phyloP scores from a whole-genome alignment of 2,797 vertebrate species.

The Crenuchus spilurus region DNA sequence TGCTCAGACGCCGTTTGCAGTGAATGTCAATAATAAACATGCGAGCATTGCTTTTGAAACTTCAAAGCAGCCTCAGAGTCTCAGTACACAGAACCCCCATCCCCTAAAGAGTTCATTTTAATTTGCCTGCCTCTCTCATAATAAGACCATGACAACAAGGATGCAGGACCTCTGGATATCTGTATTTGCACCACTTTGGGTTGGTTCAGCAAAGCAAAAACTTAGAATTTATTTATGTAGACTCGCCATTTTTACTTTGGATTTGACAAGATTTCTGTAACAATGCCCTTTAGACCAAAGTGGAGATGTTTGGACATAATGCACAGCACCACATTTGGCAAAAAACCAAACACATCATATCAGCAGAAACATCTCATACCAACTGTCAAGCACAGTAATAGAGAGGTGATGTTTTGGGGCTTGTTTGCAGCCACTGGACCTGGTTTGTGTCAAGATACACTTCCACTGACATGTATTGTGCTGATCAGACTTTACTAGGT shows the following conservation, averaged over 20 bases:
- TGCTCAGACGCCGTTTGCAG: slow-evolving; percentile 67
- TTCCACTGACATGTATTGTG: too few relatives aligned
- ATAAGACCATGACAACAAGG: slow-evolving; percentile 53
- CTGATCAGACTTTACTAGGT: too few relatives aligned
- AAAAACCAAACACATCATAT: too few relatives aligned
- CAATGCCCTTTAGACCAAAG: too few relatives aligned
- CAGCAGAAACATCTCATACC: too few relatives aligned
- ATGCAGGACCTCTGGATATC: slow-evolving; percentile 43
- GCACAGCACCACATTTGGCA: too few relatives aligned
- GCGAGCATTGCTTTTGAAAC: slow-evolving; percentile 60
- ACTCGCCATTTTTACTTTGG: neutral
- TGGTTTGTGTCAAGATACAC: too few relatives aligned
- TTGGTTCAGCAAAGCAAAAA: slow-evolving; percentile 51
- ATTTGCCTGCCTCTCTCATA: slow-evolving; percentile 55
- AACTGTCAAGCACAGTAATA: too few relatives aligned
- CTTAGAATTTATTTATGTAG: neutral
- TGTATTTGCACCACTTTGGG: slow-evolving; percentile 43
- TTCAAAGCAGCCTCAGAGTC: slow-evolving; percentile 55
- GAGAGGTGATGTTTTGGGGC: too few relatives aligned
- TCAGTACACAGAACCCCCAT: slow-evolving; percentile 43
- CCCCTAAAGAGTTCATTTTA: slow-evolving; percentile 53
- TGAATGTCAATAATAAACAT: slow-evolving; percentile 69
- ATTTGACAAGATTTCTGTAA: neutral
- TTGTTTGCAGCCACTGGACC: too few relatives aligned
- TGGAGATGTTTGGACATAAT: too few relatives aligned